Conservation (phyloP, 2,888 invertebrate species). For the Cyclophora punctaria region DNA sequence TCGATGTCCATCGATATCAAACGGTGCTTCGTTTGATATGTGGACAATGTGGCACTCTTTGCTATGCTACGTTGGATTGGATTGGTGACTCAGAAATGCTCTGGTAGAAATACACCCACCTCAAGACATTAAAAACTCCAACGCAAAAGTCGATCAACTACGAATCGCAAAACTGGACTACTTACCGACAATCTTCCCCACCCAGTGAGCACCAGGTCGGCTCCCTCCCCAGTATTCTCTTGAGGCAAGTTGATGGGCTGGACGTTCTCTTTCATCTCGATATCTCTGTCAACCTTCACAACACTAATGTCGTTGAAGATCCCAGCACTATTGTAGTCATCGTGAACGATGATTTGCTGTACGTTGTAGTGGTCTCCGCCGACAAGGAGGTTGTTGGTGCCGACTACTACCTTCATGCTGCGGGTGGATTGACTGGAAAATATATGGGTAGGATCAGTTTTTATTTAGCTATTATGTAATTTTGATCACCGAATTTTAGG, state of each 20-base stretch:
- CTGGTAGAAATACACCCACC: too few relatives aligned
- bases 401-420: conserved; percentile 51
- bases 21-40: too few relatives aligned
- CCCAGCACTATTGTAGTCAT: conserved; percentile 39
- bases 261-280: conserved; percentile 42
- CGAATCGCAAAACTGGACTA: not conserved
- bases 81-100: too few relatives aligned
- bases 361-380: conserved; percentile 58
- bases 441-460: not conserved
- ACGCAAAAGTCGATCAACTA: too few relatives aligned
- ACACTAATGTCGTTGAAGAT: conserved; percentile 66
- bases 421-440: conserved; percentile 23
- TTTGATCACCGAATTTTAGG: not conserved
- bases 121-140: too few relatives aligned
- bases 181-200: conserved; percentile 66
- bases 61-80: too few relatives aligned
- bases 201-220: conserved; percentile 51
- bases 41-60: too few relatives aligned
- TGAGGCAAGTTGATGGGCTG: conserved; percentile 49
- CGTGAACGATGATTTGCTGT: conserved; percentile 51
- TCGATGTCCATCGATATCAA: too few relatives aligned
- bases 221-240: conserved; percentile 39
- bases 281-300: conserved; percentile 38
- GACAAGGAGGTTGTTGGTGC: conserved; percentile 53
- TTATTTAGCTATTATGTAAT: not conserved